These are phyloP conservation scores for Beaufortia kweichowensis DNA, from an alignment of 2,113 vertebrate species.

Conservation along the genomic window DNA sequence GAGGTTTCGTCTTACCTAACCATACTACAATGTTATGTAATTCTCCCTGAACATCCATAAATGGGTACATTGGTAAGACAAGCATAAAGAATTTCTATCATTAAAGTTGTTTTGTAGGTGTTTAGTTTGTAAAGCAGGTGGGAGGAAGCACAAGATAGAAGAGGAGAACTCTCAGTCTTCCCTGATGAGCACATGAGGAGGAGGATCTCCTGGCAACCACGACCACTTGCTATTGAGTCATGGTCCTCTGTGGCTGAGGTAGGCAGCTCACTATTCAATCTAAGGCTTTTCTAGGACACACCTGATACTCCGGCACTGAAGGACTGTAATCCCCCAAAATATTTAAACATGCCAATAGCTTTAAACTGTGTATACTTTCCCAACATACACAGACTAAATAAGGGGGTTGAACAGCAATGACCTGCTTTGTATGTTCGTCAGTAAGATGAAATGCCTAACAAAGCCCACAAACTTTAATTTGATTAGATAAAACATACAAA, in stretches of 20 bases:
- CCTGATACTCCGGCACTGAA: not conserved
- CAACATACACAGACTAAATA: not conserved
- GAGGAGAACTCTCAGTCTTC: conserved; percentile 38
- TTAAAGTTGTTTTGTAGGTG: conserved; percentile 17
- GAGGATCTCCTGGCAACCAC: conserved; percentile 47
- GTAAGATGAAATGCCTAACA: not conserved
- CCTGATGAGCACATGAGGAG: conserved; percentile 29
- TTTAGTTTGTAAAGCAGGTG: conserved; percentile 9
- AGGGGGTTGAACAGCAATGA: not conserved
- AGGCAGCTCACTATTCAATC: conserved; percentile 9
- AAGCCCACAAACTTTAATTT: not conserved
- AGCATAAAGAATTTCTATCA: conserved; percentile 18
- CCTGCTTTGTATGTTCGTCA: not conserved
- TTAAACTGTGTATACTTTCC: not conserved
- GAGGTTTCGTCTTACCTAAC: not conserved
- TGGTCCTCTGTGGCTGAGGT: conserved; percentile 14
- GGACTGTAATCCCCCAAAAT: not conserved
- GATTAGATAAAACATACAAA: not conserved
- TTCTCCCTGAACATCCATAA: not conserved
- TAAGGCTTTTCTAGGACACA: conserved; percentile 12
- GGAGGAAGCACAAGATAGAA: conserved; percentile 31
- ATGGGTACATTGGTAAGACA: not conserved
- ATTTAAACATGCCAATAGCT: not conserved
- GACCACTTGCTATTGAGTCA: conserved; percentile 43
- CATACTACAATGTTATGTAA: conserved; percentile 3